Base-by-base conservation (phyloP, 2,888 invertebrate genomes). In the Cerastoderma edule region DNA sequence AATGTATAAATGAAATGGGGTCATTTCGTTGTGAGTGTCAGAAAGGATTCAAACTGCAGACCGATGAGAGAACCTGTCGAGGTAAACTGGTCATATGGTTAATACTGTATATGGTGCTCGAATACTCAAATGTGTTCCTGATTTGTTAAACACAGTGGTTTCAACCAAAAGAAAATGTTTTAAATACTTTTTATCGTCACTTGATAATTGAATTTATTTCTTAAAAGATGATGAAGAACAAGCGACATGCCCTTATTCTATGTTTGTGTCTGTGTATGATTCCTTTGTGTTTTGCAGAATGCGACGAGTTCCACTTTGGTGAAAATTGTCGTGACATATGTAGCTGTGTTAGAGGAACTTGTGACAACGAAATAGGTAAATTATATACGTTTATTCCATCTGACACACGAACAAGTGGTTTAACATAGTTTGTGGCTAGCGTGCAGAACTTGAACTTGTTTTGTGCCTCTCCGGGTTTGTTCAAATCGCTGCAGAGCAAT, bases 1-100 rank as follows among this genome's bases (percentile, higher is more conserved):
- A 57, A 13, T 75, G 75, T 44, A 33, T 30, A 2, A 75, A 75
- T n/a, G 57, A 50, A 27, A 53, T 28, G 22, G 75, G 75, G 8
- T 69, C 65, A 13, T 75, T 65, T 35, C 0, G 27, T 6, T 75
- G 75, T 50, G 28, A 54, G 35, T 75, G 75, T 66, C 75, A 69
- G 27, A 33, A 35, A 22, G 75, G 75, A 16, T 54, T 24, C 2
- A 48, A 57, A 30, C 56, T 75, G 3, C 33, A 66, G 39, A 74
- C 68, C 30, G 65, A 75, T 33, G 39, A 48, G 27, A 46, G 75
- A 30, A 48, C 48, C 10, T 75, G 69, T 46, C 35, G 28, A 56
- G 66, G 75, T 75, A 39, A 32, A 16, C 24, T 13, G 8, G 16
- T 13, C 8, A 10, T 16, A 39, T 13, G 16, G 16, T 8, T 39